Evolutionary conservation across 2,888 invertebrate genomes (phyloP).

Genomic region (Atethmia centrago): DNA sequence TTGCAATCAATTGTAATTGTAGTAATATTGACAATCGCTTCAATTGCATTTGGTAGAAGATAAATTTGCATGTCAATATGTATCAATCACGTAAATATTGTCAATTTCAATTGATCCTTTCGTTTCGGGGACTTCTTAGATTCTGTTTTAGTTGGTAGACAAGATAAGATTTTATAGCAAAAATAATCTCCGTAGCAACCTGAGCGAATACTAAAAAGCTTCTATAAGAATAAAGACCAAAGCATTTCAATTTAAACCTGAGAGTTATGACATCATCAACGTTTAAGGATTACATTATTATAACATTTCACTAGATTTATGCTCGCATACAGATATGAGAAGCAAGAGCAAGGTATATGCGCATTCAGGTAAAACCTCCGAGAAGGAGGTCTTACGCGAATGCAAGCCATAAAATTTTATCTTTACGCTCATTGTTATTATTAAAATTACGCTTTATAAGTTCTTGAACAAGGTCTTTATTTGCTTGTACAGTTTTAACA

Average conservation of each 20-base stretch:
- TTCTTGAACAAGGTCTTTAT: conserved; percentile 14
- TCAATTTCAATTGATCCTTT: no score
- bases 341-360: conserved; percentile 24
- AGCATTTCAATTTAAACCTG: conserved; percentile 28
- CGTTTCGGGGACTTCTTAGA: no score
- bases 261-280: conserved; percentile 44
- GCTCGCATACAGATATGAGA: conserved; percentile 43
- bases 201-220: conserved; percentile 27
- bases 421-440: conserved; percentile 24
- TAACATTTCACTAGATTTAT: conserved; percentile 46
- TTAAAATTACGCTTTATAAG: conserved; percentile 38
- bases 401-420: conserved; percentile 55
- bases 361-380: conserved; percentile 44
- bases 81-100: no score
- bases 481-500: conserved; percentile 41
- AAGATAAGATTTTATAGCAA: not conserved
- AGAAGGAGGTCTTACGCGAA: conserved; percentile 34
- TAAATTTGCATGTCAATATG: no score
- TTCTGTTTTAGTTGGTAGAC: conserved; percentile 28
- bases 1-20: no score
- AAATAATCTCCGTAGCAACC: not conserved
- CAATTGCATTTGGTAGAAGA: no score
- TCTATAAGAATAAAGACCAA: conserved; percentile 8
- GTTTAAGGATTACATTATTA: conserved; percentile 45
- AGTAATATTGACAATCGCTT: no score